Evolutionary conservation across 2,888 invertebrate species (phyloP).

Genomic region (Anagyrus pseudococci): DNA sequence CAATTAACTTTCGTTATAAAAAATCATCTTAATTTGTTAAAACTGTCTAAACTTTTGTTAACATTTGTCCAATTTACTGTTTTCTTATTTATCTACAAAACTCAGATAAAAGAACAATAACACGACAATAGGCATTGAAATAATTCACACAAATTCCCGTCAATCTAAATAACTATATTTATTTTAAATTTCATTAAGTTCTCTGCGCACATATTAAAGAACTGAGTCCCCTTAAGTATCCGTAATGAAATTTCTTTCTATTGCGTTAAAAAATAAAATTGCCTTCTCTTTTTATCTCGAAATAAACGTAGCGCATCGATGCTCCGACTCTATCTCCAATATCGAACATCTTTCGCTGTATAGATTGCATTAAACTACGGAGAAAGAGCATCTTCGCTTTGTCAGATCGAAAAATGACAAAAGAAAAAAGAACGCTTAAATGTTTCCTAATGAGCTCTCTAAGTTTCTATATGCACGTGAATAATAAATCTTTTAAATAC

Average conservation of each 20-base stretch:
- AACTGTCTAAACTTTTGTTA: too few species aligned
- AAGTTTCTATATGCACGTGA: constrained; percentile 27
- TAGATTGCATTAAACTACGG: not conserved
- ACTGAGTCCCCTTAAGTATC: constrained; percentile 31
- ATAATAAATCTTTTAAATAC: constrained; percentile 34
- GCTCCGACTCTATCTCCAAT: constrained; percentile 14
- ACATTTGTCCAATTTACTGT: too few species aligned
- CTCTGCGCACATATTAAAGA: too few species aligned
- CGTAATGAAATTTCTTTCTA: constrained; percentile 25
- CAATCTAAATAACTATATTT: too few species aligned
- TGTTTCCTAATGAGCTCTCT: constrained; percentile 20
- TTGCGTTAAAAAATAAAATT: constrained; percentile 24
- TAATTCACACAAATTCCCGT: too few species aligned
- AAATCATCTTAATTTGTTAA: too few species aligned
- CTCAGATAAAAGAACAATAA: too few species aligned
- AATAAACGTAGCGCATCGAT: constrained; percentile 34
- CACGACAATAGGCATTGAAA: too few species aligned
- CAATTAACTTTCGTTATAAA: too few species aligned
- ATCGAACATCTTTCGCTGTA: too few species aligned
- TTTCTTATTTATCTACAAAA: constrained; percentile 37
- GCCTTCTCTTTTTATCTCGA: constrained; percentile 23
- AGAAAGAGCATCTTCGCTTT: constrained; percentile 9
- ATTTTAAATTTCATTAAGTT: too few species aligned
- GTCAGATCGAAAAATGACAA: too few species aligned
- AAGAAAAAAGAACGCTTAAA: constrained; percentile 21